Evolutionary conservation across 2,797 vertebrate genomes (phyloP).

Genomic region (Intellagama lesueurii): DNA sequence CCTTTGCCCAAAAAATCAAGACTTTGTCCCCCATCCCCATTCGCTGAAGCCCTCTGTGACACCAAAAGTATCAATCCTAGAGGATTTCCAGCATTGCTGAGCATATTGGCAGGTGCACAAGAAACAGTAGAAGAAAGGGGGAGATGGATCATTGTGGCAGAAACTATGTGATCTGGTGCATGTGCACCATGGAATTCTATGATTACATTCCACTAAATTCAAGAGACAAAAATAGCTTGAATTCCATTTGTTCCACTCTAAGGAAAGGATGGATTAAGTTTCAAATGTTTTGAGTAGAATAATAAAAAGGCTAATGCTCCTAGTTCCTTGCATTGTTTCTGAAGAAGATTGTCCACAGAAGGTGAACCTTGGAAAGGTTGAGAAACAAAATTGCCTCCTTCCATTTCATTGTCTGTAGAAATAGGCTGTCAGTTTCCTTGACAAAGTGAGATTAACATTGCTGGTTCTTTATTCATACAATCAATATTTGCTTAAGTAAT

Average conservation of each 20-base stretch:
- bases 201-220: background rate
- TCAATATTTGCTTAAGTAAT: constrained; percentile 16
- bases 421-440: background rate
- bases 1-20: too few species aligned
- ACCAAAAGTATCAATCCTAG: too few species aligned
- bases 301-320: background rate
- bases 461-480: background rate
- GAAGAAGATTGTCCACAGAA: background rate
- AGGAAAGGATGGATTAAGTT: background rate
- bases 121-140: too few species aligned
- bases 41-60: too few species aligned
- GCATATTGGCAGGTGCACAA: too few species aligned
- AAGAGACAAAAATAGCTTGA: background rate
- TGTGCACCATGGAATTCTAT: too few species aligned
- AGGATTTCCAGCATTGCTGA: too few species aligned
- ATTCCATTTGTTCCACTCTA: background rate
- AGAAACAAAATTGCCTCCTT: background rate
- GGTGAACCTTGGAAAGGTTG: background rate
- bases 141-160: too few species aligned
- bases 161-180: too few species aligned
- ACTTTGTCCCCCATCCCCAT: too few species aligned
- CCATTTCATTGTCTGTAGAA: background rate
- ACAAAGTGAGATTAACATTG: background rate
- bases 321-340: background rate
- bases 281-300: background rate